Conservation (phyloP, 2,797 vertebrate species). For the Myoxocephalus aenaeus region DNA sequence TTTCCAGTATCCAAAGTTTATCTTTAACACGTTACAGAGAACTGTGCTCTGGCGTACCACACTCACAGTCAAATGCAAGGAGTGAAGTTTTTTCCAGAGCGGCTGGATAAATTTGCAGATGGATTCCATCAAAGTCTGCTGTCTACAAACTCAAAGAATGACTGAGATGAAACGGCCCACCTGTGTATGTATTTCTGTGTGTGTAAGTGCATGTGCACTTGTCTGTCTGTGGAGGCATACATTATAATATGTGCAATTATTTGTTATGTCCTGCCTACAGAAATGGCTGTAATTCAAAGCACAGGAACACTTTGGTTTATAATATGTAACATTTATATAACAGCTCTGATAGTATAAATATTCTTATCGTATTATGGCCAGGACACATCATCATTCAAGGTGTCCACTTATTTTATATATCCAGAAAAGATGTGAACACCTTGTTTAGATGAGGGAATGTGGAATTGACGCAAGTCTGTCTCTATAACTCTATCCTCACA, state of each 20-base stretch:
- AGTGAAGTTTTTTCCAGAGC: constrained; percentile 36
- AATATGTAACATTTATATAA: not conserved
- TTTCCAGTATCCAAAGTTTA: constrained; percentile 54
- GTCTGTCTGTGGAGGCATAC: not conserved
- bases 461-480: constrained; percentile 6
- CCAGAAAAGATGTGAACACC: constrained; percentile 12
- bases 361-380: not conserved
- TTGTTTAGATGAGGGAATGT: constrained; percentile 20
- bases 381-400: not conserved
- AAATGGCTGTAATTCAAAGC: not conserved
- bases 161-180: constrained; percentile 37
- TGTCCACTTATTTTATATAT: constrained; percentile 7
- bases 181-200: constrained; percentile 39
- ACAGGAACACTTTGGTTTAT: not conserved
- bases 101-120: constrained; percentile 73
- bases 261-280: not conserved
- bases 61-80: constrained; percentile 25
- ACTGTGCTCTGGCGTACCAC: constrained; percentile 27
- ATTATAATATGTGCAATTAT: not conserved
- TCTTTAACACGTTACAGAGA: constrained; percentile 50
- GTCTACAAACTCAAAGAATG: constrained; percentile 61
- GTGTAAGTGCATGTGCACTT: not conserved
- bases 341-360: not conserved
- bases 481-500: constrained; percentile 11
- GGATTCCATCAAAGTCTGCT: constrained; percentile 71